Conservation (phyloP, 2,888 invertebrate genomes). For the Tiphia femorata region DNA sequence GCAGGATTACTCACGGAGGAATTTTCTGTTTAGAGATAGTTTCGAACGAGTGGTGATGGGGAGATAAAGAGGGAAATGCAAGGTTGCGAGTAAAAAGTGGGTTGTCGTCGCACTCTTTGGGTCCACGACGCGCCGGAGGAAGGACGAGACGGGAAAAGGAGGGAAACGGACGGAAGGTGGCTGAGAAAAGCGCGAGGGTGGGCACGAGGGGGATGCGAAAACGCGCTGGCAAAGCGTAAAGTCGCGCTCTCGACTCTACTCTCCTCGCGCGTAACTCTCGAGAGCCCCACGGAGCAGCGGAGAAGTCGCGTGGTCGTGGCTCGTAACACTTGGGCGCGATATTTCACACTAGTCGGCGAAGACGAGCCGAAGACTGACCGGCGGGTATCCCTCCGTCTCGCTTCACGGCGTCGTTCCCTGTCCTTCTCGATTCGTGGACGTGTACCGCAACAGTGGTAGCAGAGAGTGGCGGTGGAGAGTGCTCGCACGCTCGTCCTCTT, state of each 20-base stretch:
- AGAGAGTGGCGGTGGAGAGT: too few relatives aligned
- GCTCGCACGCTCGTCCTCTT: conserved; percentile 9
- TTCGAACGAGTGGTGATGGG: too few relatives aligned
- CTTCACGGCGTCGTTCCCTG: conserved; percentile 30
- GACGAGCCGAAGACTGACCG: conserved; percentile 42
- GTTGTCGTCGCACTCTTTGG: too few relatives aligned
- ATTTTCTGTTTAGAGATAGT: too few relatives aligned
- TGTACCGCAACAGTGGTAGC: too few relatives aligned
- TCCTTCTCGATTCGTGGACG: too few relatives aligned
- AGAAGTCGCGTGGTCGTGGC: conserved; percentile 39
- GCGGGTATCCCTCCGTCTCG: conserved; percentile 48
- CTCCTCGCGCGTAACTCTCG: too few relatives aligned
- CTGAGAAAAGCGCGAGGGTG: conserved; percentile 20
- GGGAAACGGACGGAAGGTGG: conserved; percentile 6
- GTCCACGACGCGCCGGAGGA: not conserved
- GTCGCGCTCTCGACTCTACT: too few relatives aligned
- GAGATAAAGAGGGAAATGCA: not conserved
- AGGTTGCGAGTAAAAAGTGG: too few relatives aligned
- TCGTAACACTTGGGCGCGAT: conserved; percentile 69
- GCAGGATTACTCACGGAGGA: not conserved
- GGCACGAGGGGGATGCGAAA: too few relatives aligned
- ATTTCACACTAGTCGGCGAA: conserved; percentile 68
- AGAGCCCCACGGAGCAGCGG: too few relatives aligned
- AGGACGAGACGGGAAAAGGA: not conserved
- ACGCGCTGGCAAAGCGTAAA: too few relatives aligned